Conservation (phyloP, 1,140 invertebrate species). For the Glossosoma conforme region DNA sequence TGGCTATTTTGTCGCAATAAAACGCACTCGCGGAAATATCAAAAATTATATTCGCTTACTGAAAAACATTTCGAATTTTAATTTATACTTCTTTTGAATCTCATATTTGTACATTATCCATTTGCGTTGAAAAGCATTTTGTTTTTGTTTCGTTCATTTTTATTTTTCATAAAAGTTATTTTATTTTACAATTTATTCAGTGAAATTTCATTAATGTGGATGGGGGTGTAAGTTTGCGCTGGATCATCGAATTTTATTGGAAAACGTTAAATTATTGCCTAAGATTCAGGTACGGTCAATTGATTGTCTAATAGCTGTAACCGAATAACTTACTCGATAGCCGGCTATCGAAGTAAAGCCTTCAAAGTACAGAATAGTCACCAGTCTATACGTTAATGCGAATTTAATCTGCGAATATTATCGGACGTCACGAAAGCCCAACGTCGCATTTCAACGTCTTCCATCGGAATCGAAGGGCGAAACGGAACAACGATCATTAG, state of each 20-base stretch:
- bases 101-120: too few relatives aligned
- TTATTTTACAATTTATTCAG: too few relatives aligned
- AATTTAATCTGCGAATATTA: conserved; percentile 30
- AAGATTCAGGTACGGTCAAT: conserved; percentile 23
- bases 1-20: conserved; percentile 21
- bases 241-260: conserved; percentile 17
- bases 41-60: too few relatives aligned
- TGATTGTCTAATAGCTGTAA: conserved; percentile 25
- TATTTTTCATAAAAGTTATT: too few relatives aligned
- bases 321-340: conserved; percentile 13
- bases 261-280: conserved; percentile 17
- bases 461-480: neutral
- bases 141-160: too few relatives aligned
- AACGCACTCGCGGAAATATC: conserved; percentile 29
- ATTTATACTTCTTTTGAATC: too few relatives aligned
- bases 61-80: too few relatives aligned
- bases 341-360: neutral
- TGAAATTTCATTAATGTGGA: too few relatives aligned
- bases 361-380: conserved; percentile 1
- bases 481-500: conserved; percentile 17
- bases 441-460: conserved; percentile 6
- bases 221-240: conserved; percentile 5
- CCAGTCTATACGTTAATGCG: conserved; percentile 23
- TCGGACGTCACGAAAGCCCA: conserved; percentile 19
- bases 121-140: too few relatives aligned